A percentile compares a stretch with the other conserved stretches of the same genome.
phyloP scores from a whole-genome alignment of 2,888 invertebrate genomes.

The Eudemis profundana region DNA sequence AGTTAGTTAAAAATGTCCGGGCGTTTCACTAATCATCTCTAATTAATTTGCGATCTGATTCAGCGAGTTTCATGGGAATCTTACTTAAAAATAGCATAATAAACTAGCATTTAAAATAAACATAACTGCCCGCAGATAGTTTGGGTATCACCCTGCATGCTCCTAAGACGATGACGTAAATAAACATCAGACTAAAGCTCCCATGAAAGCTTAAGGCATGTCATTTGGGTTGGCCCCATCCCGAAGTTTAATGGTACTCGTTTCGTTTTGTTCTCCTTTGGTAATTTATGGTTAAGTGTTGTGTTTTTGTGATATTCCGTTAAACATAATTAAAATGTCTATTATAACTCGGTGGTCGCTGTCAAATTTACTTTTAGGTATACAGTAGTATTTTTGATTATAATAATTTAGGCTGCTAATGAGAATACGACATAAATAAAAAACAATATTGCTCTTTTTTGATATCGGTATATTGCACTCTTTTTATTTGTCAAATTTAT shows the following conservation, averaged over 20 bases:
- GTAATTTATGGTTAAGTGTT: slow-evolving; percentile 58
- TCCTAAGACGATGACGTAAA: slow-evolving; percentile 45
- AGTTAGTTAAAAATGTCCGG: no score
- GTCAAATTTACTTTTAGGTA: slow-evolving; percentile 21
- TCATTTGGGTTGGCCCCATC: slow-evolving; percentile 48
- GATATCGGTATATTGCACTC: slow-evolving; percentile 20
- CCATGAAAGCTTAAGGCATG: slow-evolving; percentile 45
- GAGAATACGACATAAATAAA: slow-evolving; percentile 3
- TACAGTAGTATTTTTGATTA: slow-evolving; percentile 17
- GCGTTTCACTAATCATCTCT: no score
- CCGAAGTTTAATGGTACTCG: slow-evolving; percentile 51
- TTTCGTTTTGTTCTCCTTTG: slow-evolving; percentile 56
- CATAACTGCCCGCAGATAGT: slow-evolving; percentile 48
- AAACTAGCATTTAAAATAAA: slow-evolving; percentile 36
- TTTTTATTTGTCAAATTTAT: neutral
- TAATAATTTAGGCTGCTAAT: slow-evolving; percentile 5
- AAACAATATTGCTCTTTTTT: slow-evolving; percentile 3
- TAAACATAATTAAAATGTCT: slow-evolving; percentile 40
- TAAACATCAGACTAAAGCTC: slow-evolving; percentile 35
- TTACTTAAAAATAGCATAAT: slow-evolving; percentile 46
- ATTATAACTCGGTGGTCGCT: slow-evolving; percentile 1
- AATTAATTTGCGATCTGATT: neutral
- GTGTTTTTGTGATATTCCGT: slow-evolving; percentile 65
- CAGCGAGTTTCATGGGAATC: neutral
- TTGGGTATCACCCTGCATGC: slow-evolving; percentile 69